These are phyloP conservation scores for Cryptotis parvus DNA, from an alignment of 2,113 vertebrate genomes.

Conservation along the genomic window DNA sequence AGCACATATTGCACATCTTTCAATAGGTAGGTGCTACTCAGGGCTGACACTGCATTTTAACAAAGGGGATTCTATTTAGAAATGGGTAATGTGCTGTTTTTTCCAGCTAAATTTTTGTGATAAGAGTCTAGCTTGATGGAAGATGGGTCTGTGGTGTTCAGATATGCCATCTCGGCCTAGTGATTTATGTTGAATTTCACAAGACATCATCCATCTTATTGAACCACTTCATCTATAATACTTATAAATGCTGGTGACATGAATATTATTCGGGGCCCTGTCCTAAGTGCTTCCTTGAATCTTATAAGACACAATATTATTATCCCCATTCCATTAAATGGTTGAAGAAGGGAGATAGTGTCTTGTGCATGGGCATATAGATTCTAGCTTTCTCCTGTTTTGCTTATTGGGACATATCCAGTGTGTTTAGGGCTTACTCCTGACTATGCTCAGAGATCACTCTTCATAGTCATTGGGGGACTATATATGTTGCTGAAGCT, in stretches of 20 bases:
- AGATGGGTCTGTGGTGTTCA: background rate
- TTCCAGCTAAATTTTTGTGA: background rate
- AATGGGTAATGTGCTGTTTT: background rate
- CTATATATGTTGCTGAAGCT: too few species aligned
- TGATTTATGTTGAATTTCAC: slow-evolving; percentile 46
- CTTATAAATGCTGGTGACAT: slow-evolving; percentile 48
- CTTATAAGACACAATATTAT: background rate
- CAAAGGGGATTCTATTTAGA: background rate
- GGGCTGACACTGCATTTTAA: background rate
- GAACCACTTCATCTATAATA: slow-evolving; percentile 26
- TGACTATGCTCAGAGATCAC: too few species aligned
- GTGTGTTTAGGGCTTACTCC: too few species aligned
- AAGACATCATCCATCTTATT: slow-evolving; percentile 26
- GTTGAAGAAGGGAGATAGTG: background rate
- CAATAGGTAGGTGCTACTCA: background rate
- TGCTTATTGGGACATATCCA: too few species aligned
- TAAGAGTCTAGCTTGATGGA: background rate
- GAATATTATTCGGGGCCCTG: background rate
- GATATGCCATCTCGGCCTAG: background rate
- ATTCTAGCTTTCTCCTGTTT: too few species aligned
- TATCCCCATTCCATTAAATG: background rate
- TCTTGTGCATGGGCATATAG: background rate
- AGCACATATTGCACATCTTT: background rate
- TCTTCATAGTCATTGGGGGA: too few species aligned
- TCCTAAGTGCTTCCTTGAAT: slow-evolving; percentile 9